Base-by-base conservation (phyloP, 2,113 vertebrate genomes). In the Mobula hypostoma region DNA sequence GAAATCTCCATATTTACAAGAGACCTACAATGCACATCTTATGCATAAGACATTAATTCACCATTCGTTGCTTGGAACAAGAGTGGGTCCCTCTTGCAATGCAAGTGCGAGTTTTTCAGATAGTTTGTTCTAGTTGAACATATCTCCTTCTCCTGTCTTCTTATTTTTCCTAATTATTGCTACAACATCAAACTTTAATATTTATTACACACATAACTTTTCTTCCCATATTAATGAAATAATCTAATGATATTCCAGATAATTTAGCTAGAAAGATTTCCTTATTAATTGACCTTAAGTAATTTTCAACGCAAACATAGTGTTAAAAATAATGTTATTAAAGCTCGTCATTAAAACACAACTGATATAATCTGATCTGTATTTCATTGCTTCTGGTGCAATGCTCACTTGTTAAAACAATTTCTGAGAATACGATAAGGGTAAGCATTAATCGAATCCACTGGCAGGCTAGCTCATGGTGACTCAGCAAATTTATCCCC, bases 401-500 rank as follows among this genome's bases (percentile, higher is more conserved):
- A 61, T 90, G 85, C 61, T 90, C 61, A n/a, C 61, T 68, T 68
- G 61, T 32, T 66, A 90, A 66, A 29, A 68, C 12, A 66, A n/a
- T 88, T 19, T 88, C 85, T 88, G 61, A 29, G 61, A 90, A 63
- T 90, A n/a, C 14, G 66, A 19, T 90, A 66, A 15, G 66, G 48
- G 83, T 63, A 88, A 63, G 0, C 61, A 90, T 90, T 7, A 61
- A 66, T 87, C 15, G 29, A 36, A 15, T 90, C 61, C 61, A 90
- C 61, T 66, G n/a, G 29, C 85, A 36, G 61, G 0, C 85, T 7
- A 68, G 7, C 5, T 68, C 29, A n/a, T 5, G 15, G 12, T 90
- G 61, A n/a, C 29, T 90, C 85, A 90, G 85, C 61, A 90, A 88
- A 58, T 66, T 32, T 68, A 90, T 66, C 61, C n/a, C 63, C 40